phyloP scores from a whole-genome alignment of 2,113 vertebrate species.

The Crypturellus undulatus region DNA sequence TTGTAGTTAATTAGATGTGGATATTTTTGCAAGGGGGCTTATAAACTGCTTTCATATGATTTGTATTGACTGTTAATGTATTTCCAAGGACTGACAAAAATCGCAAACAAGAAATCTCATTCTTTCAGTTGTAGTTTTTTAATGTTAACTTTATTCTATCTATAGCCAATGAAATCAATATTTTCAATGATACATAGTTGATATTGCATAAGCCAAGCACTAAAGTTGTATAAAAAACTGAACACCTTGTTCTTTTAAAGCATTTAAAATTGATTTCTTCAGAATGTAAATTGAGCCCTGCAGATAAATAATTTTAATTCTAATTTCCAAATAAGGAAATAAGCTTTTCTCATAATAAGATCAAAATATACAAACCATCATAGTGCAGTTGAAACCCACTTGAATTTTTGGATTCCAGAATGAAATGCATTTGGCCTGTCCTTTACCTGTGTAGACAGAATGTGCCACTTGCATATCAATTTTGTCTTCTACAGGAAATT shows the following conservation, averaged over 20 bases:
- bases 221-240: neutral
- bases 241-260: neutral
- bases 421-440: neutral
- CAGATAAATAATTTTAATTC: neutral
- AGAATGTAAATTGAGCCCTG: neutral
- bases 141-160: neutral
- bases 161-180: neutral
- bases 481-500: neutral
- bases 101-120: neutral
- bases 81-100: neutral
- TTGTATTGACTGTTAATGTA: neutral
- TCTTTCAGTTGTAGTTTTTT: neutral
- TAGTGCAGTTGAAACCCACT: neutral
- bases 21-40: neutral
- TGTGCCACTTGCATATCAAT: rapidly evolving
- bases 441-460: neutral
- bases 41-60: neutral
- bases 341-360: neutral
- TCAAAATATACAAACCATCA: neutral
- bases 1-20: neutral
- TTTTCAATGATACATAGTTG: neutral
- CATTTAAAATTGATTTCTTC: neutral
- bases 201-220: neutral
- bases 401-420: neutral
- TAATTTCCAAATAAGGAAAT: neutral